These are phyloP conservation scores for Teleiodes luculella DNA, from an alignment of 2,888 invertebrate species.

Conservation along the genomic window DNA sequence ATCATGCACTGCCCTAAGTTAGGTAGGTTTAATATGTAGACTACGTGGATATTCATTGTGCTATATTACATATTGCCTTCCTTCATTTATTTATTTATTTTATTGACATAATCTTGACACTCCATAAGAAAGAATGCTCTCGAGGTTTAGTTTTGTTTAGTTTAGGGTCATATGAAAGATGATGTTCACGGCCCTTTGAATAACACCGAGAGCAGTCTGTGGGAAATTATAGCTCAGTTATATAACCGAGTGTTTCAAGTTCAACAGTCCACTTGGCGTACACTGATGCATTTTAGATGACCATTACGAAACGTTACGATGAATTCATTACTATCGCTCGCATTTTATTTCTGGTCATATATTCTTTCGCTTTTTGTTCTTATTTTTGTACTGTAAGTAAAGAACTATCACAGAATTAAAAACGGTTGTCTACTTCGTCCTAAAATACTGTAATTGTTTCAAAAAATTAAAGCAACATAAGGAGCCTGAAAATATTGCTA, in stretches of 20 bases:
- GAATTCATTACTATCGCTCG: neutral
- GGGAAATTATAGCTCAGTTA: constrained; percentile 8
- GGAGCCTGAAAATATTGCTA: too few species aligned
- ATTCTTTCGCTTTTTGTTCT: neutral
- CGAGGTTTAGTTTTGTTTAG: too few species aligned
- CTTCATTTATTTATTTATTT: too few species aligned
- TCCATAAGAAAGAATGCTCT: too few species aligned
- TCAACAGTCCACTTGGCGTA: neutral
- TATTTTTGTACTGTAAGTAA: neutral
- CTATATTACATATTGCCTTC: too few species aligned
- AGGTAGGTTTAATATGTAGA: too few species aligned
- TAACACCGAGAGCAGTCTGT: constrained; percentile 2
- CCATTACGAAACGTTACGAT: neutral
- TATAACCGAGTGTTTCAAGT: constrained; percentile 4
- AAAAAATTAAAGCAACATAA: too few species aligned
- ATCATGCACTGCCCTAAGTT: too few species aligned
- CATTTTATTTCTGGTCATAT: neutral
- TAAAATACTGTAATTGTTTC: too few species aligned
- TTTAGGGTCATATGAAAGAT: neutral
- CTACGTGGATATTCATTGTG: too few species aligned
- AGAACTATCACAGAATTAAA: too few species aligned
- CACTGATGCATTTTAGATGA: constrained; percentile 3
- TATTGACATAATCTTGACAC: neutral
- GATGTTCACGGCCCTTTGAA: constrained; percentile 10
- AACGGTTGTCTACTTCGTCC: too few species aligned